Base-by-base conservation (phyloP, 1,140 invertebrate species). In the Drosophila simulans region DNA sequence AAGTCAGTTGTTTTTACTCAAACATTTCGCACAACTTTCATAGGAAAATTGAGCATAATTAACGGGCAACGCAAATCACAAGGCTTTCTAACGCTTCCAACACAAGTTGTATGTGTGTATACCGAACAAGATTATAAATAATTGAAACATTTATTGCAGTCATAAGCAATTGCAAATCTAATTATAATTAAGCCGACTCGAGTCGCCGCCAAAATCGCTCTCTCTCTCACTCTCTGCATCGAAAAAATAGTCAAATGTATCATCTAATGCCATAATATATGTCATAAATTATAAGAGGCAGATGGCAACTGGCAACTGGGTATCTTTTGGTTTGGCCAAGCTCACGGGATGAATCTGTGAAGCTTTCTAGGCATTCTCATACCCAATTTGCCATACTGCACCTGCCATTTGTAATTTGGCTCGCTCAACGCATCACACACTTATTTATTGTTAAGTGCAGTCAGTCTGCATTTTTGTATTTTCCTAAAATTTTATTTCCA, bases 131-230 rank as follows among this genome's bases (percentile, higher is more conserved):
- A 80, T 84, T 89, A 89, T 88, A 84, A 89, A 88, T 89, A 89
- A 84, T 89, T 84, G 80, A 89, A 89, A 80, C 84, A 84, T 88
- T 88, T 88, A 88, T 88, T 88, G 84, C 84, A 88, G 84, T 89
- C 84, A 80, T 77, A 72, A 84, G 80, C 84, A 88, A 89, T 89
- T 77, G 84, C 77, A 77, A 68, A 77, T 66, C 84, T 88, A 88
- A 88, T 88, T 88, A 88, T 88, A 88, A 89, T 88, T 73, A 83
- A 88, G 56, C 64, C 64, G 31, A 31, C 31, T 31, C 68, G 34
- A 65, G 53, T 75, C 53, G 27, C 66, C 42, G 42, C 48, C 57
- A 40, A 52, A 48, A 42, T 54, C 54, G 46, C 69, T 64, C 39
- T 31, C 31, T 31, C 27, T 31, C 27, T 31, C 7, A 8, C 5